These are phyloP conservation scores for Dipodomys merriami DNA, from an alignment of 2,113 vertebrate genomes.

Conservation along the genomic window DNA sequence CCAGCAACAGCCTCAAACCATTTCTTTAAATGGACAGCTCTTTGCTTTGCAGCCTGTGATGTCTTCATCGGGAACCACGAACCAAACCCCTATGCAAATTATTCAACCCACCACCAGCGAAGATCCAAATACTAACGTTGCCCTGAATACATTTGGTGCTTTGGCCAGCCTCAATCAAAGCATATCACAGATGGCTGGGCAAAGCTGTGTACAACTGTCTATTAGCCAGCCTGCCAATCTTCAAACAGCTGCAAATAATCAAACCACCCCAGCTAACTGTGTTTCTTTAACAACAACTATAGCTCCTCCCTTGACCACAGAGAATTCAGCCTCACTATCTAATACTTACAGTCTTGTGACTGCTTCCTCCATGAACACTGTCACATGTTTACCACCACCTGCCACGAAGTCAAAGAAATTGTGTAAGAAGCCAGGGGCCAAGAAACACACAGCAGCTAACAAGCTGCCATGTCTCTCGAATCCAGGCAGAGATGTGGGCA, in stretches of 20 bases:
- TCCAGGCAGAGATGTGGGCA: slow-evolving; percentile 81
- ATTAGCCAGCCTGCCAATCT: slow-evolving; percentile 84
- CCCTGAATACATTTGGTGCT: slow-evolving; percentile 96
- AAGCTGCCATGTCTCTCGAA: slow-evolving; percentile 73
- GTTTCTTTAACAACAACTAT: slow-evolving; percentile 79
- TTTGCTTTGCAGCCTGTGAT: slow-evolving; percentile 97
- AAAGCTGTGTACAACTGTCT: slow-evolving; percentile 89
- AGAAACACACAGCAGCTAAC: slow-evolving; percentile 83
- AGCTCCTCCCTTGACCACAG: slow-evolving; percentile 72
- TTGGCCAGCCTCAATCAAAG: slow-evolving; percentile 98
- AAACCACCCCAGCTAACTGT: slow-evolving; percentile 79
- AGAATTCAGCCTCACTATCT: slow-evolving; percentile 77
- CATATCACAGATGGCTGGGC: slow-evolving; percentile 95
- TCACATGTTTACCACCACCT: slow-evolving; percentile 71
- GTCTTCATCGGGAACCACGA: slow-evolving; percentile 90
- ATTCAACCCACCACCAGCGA: slow-evolving; percentile 95
- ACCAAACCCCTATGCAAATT: slow-evolving; percentile 93
- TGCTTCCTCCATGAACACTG: slow-evolving; percentile 67
- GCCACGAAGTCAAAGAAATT: slow-evolving; percentile 86
- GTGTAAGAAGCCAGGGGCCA: slow-evolving; percentile 88
- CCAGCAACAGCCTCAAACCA: slow-evolving; percentile 93
- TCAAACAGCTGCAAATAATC: slow-evolving; percentile 83
- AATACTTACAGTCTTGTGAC: slow-evolving; percentile 73
- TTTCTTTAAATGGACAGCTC: slow-evolving; percentile 97
- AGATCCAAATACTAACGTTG: slow-evolving; percentile 95